phyloP scores from a whole-genome alignment of 2,797 vertebrate genomes.

The Triplophysa yarkandensis region DNA sequence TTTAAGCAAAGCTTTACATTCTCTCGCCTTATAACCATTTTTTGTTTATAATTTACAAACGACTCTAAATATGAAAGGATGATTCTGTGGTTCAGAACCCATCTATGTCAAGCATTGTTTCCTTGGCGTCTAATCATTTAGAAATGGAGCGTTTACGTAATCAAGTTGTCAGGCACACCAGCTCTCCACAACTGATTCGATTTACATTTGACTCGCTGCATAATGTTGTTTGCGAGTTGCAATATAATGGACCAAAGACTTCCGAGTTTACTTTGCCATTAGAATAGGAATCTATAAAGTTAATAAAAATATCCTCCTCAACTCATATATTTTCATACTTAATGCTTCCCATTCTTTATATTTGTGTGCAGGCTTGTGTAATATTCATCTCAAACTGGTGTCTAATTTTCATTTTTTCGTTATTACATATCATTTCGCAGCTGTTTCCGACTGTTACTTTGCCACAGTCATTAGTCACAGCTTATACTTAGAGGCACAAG shows the following conservation, averaged over 20 bases:
- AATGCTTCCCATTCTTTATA: neutral
- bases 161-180: conserved; percentile 16
- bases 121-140: conserved; percentile 13
- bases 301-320: conserved; percentile 4
- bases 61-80: neutral
- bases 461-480: conserved; percentile 20
- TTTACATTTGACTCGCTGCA: conserved; percentile 2
- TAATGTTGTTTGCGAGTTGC: conserved; percentile 21
- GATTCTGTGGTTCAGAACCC: conserved; percentile 10
- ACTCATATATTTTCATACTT: conserved; percentile 21
- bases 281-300: conserved; percentile 14
- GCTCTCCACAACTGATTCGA: conserved; percentile 4
- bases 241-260: conserved; percentile 20
- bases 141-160: conserved; percentile 23
- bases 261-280: conserved; percentile 28
- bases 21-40: neutral
- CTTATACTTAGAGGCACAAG: conserved; percentile 1
- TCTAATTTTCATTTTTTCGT: conserved; percentile 17
- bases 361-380: conserved; percentile 11
- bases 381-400: neutral
- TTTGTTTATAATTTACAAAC: neutral
- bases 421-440: conserved; percentile 21
- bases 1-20: neutral
- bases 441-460: conserved; percentile 5
- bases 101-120: conserved; percentile 12